phyloP scores from a whole-genome alignment of 1,140 invertebrate species.

The Drosophila littoralis region DNA sequence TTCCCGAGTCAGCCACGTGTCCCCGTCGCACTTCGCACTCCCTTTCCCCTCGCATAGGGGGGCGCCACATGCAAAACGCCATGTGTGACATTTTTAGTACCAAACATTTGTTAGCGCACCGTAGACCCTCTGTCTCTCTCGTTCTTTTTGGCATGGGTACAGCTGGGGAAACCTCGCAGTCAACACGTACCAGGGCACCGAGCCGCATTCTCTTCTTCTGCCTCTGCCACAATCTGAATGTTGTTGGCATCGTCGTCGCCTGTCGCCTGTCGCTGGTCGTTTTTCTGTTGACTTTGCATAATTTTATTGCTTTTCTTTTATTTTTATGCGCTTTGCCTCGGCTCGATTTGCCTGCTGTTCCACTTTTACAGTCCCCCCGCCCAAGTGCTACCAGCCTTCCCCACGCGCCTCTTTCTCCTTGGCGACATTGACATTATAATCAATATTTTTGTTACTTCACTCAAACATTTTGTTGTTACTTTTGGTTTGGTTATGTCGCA shows the following conservation, averaged over 20 bases:
- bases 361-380: slow-evolving; percentile 14
- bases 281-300: slow-evolving; percentile 83
- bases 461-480: slow-evolving; percentile 34
- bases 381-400: background rate
- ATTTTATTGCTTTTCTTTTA: slow-evolving; percentile 83
- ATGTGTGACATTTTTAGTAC: slow-evolving; percentile 82
- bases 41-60: background rate
- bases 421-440: slow-evolving; percentile 80
- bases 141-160: background rate
- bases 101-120: slow-evolving; percentile 79
- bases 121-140: slow-evolving; percentile 23
- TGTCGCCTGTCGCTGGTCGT: slow-evolving; percentile 55
- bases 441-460: slow-evolving; percentile 73
- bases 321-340: slow-evolving; percentile 71
- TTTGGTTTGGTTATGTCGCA: slow-evolving; percentile 2
- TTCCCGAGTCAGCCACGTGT: slow-evolving; percentile 35
- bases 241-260: slow-evolving; percentile 45
- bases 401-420: background rate
- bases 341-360: slow-evolving; percentile 36
- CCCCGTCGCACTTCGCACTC: background rate
- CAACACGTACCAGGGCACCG: slow-evolving; percentile 75
- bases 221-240: slow-evolving; percentile 5
- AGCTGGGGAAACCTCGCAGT: slow-evolving; percentile 21
- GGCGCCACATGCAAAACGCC: slow-evolving; percentile 74
- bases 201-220: slow-evolving; percentile 2